Evolutionary conservation across 2,888 invertebrate genomes (phyloP), one percentile per base, ranked within the genome.

Genomic region (Lycaena phlaeas): DNA sequence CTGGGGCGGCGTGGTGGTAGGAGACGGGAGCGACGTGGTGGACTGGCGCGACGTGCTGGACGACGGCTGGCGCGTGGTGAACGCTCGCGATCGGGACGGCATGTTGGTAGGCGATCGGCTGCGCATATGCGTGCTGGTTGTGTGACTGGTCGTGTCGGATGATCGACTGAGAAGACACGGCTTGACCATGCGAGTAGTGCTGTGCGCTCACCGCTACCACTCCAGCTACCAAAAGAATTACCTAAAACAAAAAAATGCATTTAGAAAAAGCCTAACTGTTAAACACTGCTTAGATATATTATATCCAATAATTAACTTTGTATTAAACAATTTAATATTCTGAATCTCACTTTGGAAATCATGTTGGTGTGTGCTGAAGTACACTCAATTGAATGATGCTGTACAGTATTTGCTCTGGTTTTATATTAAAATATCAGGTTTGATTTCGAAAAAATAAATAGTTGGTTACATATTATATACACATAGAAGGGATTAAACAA

Each of bases 341-440:
- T 5, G 18, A 26, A 40, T 53, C 64, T 63, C 41, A 70, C 69
- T 61, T 63, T 65, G 18, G 38, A 14, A n/a, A 38, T 14, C 38
- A 38, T 38, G 22, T 38, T 38, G 28, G 10, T 38, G 14, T 9
- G 12, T 14, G 9, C 29, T 18, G n/a, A 3, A 9, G 12, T 30
- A 29, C 28, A 29, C 25, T 38, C 29, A 14, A 25, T n/a, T 28
- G 28, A 27, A 38, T 38, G 38, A 39, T 39, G 12, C 25, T 6
- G 17, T 39, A 14, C 11, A 29, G 6, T 15, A 30, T 11, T 14
- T 7, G 2, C 5, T 9, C 14, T 14, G 14, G 14, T 30, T 39
- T 30, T 39, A 39, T 39, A 39, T 39, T 31, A 22, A n/a, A n/a
- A n/a, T n/a, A n/a, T n/a, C n/a, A n/a, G n/a, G n/a, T n/a, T n/a